Conservation (phyloP, 30 jellyfish, hydroid and myxozoan species). For the Hydra vulgaris region DNA sequence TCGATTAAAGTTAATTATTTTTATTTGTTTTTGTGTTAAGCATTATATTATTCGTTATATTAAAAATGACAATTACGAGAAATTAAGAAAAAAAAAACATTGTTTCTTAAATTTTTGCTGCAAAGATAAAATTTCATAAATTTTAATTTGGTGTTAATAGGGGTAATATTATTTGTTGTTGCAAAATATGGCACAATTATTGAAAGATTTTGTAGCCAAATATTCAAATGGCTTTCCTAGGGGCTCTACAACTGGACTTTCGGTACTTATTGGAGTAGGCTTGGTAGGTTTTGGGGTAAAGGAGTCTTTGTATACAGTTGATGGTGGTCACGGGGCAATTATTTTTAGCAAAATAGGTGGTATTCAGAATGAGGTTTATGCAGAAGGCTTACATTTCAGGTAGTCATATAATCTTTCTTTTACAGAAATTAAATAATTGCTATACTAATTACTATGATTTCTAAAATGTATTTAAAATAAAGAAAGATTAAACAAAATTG, state of each 20-base stretch:
- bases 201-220: slow-evolving; percentile 58
- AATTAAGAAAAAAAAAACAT: no score
- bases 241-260: slow-evolving; percentile 65
- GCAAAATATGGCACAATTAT: slow-evolving; percentile 81
- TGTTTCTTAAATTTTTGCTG: no score
- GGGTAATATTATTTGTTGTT: no score
- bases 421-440: neutral
- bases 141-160: no score
- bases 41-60: no score
- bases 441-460: neutral
- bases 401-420: neutral
- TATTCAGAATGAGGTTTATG: slow-evolving; percentile 62
- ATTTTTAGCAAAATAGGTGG: slow-evolving; percentile 95
- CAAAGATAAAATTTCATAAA: no score
- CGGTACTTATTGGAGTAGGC: slow-evolving; percentile 81
- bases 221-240: slow-evolving; percentile 79
- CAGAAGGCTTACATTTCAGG: slow-evolving; percentile 98
- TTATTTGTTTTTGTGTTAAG: no score
- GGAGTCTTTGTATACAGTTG: slow-evolving; percentile 84
- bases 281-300: slow-evolving; percentile 60
- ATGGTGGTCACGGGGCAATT: slow-evolving; percentile 99
- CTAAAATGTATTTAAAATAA: neutral
- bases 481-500: no score
- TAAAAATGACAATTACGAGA: no score
- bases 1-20: no score